Evolutionary conservation across 2,888 invertebrate species (phyloP), one percentile per base, ranked within the genome.

Genomic region (Agrilus mali): DNA sequence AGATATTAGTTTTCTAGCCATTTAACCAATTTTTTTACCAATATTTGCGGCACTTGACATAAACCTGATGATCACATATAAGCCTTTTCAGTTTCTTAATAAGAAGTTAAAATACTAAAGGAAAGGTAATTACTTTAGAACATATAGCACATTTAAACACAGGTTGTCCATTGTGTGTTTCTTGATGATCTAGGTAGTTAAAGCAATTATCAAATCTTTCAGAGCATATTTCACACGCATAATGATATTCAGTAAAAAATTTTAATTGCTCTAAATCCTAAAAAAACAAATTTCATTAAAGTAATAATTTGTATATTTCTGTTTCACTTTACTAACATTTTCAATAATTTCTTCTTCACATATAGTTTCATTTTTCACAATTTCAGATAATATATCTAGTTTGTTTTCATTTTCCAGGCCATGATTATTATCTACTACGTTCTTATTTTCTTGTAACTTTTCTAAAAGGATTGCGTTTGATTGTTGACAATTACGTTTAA

Each of bases 61-160:
- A n/a, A n/a, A n/a, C n/a, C n/a, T n/a, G n/a, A n/a, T n/a, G n/a
- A n/a, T n/a, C n/a, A n/a, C n/a, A n/a, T n/a, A n/a, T n/a, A n/a
- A n/a, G n/a, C n/a, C n/a, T n/a, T n/a, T n/a, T n/a, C n/a, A n/a
- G n/a, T n/a, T n/a, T n/a, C n/a, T n/a, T n/a, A n/a, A n/a, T n/a
- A n/a, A n/a, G n/a, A n/a, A n/a, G n/a, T n/a, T n/a, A n/a, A n/a
- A n/a, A n/a, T n/a, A n/a, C n/a, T n/a, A n/a, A n/a, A n/a, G n/a
- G 15, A 37, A 14, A 10, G 33, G 33, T 15, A 14, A 43, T 20
- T 41, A 56, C 56, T 47, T 53, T 43, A 13, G 50, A 36, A 42
- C 59, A 60, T 43, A 55, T 53, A 42, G 58, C 54, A 47, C 60
- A 60, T 40, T 51, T 54, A 41, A 59, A 59, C n/a, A 59, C 56